Evolutionary conservation across 2,113 vertebrate genomes (phyloP).

Genomic region (Lycaon pictus): DNA sequence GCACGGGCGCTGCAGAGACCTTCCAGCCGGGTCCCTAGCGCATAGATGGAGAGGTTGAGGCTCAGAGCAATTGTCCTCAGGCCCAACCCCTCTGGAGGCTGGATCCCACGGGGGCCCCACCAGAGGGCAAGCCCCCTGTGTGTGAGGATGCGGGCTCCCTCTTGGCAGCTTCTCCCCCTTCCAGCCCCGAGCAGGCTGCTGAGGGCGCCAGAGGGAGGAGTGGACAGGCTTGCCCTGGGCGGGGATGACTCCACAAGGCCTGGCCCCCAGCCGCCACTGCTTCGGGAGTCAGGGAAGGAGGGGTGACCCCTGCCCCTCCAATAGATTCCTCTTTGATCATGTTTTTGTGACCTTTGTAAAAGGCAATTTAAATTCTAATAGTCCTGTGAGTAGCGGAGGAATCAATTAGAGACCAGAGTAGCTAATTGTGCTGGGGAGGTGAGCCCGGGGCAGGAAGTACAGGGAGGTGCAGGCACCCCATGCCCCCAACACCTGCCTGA

Average conservation of each 20-base stretch:
- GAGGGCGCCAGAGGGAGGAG: neutral
- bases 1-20: rapidly evolving
- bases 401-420: conserved; percentile 88
- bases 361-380: conserved; percentile 91
- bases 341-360: conserved; percentile 90
- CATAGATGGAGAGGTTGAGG: rapidly evolving
- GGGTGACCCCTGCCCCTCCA: conserved; percentile 73
- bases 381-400: conserved; percentile 87
- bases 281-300: neutral
- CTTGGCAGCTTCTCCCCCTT: neutral
- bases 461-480: neutral
- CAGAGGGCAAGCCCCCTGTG: neutral
- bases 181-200: neutral
- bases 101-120: too few species aligned
- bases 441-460: conserved; percentile 20
- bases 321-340: conserved; percentile 88
- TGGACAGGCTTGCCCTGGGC: too few species aligned
- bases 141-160: neutral
- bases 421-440: conserved; percentile 85
- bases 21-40: neutral
- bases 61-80: rapidly evolving
- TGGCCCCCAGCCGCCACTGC: neutral
- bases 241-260: neutral
- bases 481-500: neutral
- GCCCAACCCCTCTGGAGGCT: neutral